Evolutionary conservation across 2,113 vertebrate genomes (phyloP).

Genomic region (Varanus komodoensis): DNA sequence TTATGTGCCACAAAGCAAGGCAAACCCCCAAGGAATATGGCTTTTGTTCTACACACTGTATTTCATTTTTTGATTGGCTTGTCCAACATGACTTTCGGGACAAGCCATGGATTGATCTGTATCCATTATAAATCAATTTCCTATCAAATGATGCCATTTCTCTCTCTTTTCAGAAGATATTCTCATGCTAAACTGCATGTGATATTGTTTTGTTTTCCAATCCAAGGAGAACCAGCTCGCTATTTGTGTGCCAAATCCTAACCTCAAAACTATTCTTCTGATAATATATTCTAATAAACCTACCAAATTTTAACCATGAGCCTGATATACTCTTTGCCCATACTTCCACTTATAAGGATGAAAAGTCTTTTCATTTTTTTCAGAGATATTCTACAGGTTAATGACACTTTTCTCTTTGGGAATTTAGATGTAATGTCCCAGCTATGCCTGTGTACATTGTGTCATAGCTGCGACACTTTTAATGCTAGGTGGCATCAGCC

Average conservation of each 20-base stretch:
- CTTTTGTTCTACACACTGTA: conserved; percentile 57
- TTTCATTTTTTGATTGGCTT: conserved; percentile 60
- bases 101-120: background rate
- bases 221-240: background rate
- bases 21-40: conserved; percentile 53
- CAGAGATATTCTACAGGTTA: background rate
- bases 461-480: background rate
- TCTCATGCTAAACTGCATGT: conserved; percentile 49
- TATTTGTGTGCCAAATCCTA: background rate
- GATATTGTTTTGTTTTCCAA: conserved; percentile 56
- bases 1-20: background rate
- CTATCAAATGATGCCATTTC: conserved; percentile 52
- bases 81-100: conserved; percentile 47
- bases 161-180: conserved; percentile 29
- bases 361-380: background rate
- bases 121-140: conserved; percentile 45
- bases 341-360: background rate
- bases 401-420: background rate
- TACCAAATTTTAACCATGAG: background rate
- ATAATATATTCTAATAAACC: background rate
- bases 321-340: background rate
- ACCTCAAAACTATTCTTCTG: background rate
- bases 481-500: background rate
- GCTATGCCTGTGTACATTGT: background rate
- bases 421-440: background rate